Conservation (phyloP, 2,888 invertebrate genomes). For the Heterodera filipjevi region DNA sequence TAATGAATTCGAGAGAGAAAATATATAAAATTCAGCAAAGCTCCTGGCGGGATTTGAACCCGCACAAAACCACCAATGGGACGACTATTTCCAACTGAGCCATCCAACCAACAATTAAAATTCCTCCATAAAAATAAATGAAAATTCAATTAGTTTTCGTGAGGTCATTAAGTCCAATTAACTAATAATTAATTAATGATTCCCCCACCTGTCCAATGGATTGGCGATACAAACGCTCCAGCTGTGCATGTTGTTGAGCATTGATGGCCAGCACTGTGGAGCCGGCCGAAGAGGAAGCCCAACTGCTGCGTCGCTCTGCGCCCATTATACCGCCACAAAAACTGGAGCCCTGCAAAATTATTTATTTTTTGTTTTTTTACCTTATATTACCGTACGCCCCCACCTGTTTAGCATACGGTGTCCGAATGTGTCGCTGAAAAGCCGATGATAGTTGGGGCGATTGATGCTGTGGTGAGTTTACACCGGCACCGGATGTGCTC, state of each 20-base stretch:
- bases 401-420: constrained; percentile 47
- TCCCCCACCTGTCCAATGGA: constrained; percentile 34
- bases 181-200: not conserved
- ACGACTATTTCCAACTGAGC: no score
- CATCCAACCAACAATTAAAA: no score
- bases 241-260: constrained; percentile 53
- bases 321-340: not conserved
- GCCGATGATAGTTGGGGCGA: not conserved
- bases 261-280: constrained; percentile 45
- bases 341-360: not conserved
- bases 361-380: no score
- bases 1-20: not conserved
- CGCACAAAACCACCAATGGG: no score
- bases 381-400: no score
- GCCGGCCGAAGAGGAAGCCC: constrained; percentile 53
- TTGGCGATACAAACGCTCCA: constrained; percentile 59
- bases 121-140: no score
- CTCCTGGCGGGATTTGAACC: not conserved
- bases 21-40: not conserved
- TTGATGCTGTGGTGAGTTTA: not conserved
- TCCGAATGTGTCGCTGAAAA: not conserved
- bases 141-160: not conserved
- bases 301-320: constrained; percentile 56
- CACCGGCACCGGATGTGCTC: not conserved
- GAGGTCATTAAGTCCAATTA: no score